A percentile compares a stretch with the other conserved stretches of the same genome.
These are phyloP conservation scores for rabbit (Oryctolagus cuniculus) DNA, from an alignment of 2,113 vertebrate genomes.

Conservation along the genomic window mOryCun1.1 NC_091442.1:41947501-41948000, in stretches of 20 bases:
- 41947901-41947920: too few species aligned
- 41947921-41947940: neutral
- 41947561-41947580: neutral
- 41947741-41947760: neutral
- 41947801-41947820: neutral
- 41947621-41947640: too few species aligned
- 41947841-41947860: neutral
- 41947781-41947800: neutral
- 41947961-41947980: neutral
- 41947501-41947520: too few species aligned
- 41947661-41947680: too few species aligned
- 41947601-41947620: too few species aligned
- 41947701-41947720: neutral
- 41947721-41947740: neutral
- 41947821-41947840: neutral
- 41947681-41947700: neutral
- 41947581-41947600: too few species aligned
- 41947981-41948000: too few species aligned
- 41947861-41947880: neutral
- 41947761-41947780: neutral
- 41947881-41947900: neutral
- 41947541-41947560: neutral
- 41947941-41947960: neutral
- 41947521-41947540: too few species aligned
- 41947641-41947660: too few species aligned